Evolutionary conservation across 2,113 vertebrate species (phyloP).

Genomic region (Addax nasomaculatus): DNA sequence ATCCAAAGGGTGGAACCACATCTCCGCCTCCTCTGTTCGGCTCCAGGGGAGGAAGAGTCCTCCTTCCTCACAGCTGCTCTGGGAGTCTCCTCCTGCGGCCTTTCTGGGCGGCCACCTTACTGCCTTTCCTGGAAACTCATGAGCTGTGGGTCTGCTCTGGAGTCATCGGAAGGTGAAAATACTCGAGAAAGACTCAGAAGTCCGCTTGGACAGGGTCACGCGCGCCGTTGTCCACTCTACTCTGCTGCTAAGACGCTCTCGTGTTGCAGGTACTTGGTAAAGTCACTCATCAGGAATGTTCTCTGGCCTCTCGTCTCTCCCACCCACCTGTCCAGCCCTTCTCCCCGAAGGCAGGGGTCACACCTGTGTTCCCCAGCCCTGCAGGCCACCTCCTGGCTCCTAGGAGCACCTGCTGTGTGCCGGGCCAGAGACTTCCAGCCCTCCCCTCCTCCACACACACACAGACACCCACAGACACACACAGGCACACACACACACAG

Average conservation of each 20-base stretch:
- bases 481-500: too few species aligned
- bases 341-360: neutral
- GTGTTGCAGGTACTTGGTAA: accelerated
- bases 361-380: neutral
- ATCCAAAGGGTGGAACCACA: neutral
- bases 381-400: neutral
- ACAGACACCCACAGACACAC: too few species aligned
- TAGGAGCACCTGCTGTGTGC: neutral
- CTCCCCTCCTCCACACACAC: neutral
- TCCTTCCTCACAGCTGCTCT: neutral
- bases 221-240: accelerated
- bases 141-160: neutral
- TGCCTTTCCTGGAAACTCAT: neutral
- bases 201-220: accelerated
- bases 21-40: neutral
- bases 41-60: neutral
- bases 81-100: neutral
- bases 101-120: accelerated
- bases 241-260: accelerated
- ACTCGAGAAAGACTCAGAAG: neutral
- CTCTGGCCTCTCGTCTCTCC: accelerated
- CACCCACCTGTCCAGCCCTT: neutral
- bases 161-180: accelerated
- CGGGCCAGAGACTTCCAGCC: neutral
- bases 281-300: accelerated